Evolutionary conservation across 2,113 vertebrate species (phyloP).

Genomic region (Indicator indicator): DNA sequence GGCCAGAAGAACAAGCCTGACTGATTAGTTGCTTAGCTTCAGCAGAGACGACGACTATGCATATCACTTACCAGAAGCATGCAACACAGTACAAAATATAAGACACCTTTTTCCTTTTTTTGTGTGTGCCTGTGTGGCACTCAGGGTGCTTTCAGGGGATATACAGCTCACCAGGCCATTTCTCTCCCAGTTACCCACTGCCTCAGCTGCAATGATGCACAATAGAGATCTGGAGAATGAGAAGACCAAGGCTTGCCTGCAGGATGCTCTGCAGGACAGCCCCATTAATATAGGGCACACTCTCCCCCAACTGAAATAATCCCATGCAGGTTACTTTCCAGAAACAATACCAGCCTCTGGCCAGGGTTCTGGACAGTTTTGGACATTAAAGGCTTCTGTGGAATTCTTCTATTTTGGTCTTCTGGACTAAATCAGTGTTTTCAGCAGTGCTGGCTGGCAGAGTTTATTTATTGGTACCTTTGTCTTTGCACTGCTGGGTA

Average conservation of each 20-base stretch:
- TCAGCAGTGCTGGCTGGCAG: not conserved
- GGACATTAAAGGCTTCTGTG: not conserved
- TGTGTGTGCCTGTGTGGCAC: not conserved
- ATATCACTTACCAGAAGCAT: not conserved
- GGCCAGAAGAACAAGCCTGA: not conserved
- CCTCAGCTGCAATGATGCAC: not conserved
- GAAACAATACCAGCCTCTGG: not conserved
- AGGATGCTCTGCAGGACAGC: not conserved
- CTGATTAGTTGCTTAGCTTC: not conserved
- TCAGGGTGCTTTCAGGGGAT: not conserved
- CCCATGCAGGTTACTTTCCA: not conserved
- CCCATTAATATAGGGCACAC: fast-evolving
- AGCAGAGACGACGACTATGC: fast-evolving
- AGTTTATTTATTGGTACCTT: not conserved
- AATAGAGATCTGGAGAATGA: not conserved
- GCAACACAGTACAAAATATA: not conserved
- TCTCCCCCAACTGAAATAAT: not conserved
- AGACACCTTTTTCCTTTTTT: not conserved
- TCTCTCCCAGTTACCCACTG: not conserved
- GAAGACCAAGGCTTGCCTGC: fast-evolving
- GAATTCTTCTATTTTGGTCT: not conserved
- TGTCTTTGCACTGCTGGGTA: not conserved
- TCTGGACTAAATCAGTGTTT: not conserved
- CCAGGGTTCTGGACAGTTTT: not conserved
- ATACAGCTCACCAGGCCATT: not conserved